These are phyloP conservation scores for Oreochromis niloticus DNA, from an alignment of 2,113 vertebrate species.

Conservation along the genomic window DNA sequence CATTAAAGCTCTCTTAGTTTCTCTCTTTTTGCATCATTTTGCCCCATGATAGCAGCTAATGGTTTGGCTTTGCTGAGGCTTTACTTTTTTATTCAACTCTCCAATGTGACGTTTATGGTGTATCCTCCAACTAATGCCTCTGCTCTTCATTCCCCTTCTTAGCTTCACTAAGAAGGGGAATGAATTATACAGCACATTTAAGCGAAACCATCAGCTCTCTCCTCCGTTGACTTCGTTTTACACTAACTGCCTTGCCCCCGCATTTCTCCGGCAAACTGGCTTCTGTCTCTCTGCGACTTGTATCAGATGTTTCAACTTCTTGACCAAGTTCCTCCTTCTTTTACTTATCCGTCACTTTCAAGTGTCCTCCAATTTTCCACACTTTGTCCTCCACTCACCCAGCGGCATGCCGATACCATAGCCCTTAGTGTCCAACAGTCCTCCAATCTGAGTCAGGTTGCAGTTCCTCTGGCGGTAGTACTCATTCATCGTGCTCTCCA, in stretches of 20 bases:
- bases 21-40: slow-evolving; percentile 36
- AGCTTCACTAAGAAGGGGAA: neutral
- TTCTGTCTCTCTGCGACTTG: neutral
- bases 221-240: neutral
- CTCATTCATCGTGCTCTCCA: slow-evolving; percentile 99
- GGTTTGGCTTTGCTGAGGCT: slow-evolving; percentile 7
- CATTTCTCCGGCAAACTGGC: neutral
- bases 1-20: neutral
- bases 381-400: slow-evolving; percentile 70
- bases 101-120: slow-evolving; percentile 6
- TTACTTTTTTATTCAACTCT: slow-evolving; percentile 35
- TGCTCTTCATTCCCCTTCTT: neutral
- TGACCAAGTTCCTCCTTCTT: neutral
- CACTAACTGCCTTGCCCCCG: neutral
- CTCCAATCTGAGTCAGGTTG: slow-evolving; percentile 98
- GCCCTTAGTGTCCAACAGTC: slow-evolving; percentile 98
- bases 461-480: slow-evolving; percentile 98
- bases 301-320: neutral
- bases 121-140: slow-evolving; percentile 17
- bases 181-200: slow-evolving; percentile 14
- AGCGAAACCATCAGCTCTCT: neutral
- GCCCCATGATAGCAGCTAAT: slow-evolving; percentile 12
- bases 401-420: slow-evolving; percentile 98
- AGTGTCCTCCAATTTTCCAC: neutral
- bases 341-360: neutral